Evolutionary conservation across 1,140 invertebrate species (phyloP).

Genomic region (Mactra quadrangularis): DNA sequence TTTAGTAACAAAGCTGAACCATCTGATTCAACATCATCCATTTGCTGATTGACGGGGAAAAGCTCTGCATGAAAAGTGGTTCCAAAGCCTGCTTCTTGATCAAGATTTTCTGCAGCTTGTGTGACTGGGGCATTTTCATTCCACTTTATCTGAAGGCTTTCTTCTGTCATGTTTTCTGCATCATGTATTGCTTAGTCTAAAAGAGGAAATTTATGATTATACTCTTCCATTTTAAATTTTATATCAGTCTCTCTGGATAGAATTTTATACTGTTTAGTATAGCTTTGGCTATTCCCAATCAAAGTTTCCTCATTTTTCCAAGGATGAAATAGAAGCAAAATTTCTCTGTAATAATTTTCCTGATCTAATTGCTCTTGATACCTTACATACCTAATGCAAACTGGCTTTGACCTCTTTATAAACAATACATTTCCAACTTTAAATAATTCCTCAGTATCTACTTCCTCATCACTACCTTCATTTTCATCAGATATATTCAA

Average conservation of each 20-base stretch:
- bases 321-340: conserved; percentile 10
- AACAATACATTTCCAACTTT: not conserved
- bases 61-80: not conserved
- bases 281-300: not conserved
- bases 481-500: not conserved
- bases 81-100: not conserved
- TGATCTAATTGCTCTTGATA: conserved; percentile 13
- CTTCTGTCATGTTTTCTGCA: not conserved
- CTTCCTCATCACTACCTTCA: not conserved
- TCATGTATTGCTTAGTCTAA: not conserved
- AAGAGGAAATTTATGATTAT: conserved; percentile 10
- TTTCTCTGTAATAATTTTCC: conserved; percentile 29
- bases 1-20: not conserved
- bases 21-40: not conserved
- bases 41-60: not conserved
- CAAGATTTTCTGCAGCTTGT: not conserved
- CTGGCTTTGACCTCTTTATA: not conserved
- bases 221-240: not conserved
- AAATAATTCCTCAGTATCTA: not conserved
- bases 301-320: not conserved
- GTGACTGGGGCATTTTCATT: not conserved
- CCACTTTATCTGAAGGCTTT: not conserved
- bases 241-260: not conserved
- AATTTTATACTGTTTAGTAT: not conserved
- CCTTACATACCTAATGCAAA: conserved; percentile 10